These are phyloP conservation scores for Macrotus californicus DNA, from an alignment of 2,113 vertebrate genomes.

Conservation along the genomic window DNA sequence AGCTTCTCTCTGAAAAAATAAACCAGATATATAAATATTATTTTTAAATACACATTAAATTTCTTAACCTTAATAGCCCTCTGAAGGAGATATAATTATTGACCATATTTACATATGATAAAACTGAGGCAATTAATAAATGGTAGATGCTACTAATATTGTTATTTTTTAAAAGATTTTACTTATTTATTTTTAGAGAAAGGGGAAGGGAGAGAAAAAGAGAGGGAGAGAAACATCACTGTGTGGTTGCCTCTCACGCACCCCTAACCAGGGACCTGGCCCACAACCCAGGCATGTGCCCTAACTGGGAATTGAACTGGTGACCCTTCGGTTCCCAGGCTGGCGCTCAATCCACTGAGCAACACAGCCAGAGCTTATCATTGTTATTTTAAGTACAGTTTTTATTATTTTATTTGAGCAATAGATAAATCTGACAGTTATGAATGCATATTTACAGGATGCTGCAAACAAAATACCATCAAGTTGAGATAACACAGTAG, in stretches of 20 bases:
- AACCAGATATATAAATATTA: not conserved
- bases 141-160: not conserved
- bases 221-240: too few relatives aligned
- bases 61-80: not conserved
- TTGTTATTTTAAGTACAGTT: not conserved
- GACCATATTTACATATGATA: not conserved
- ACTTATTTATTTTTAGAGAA: too few relatives aligned
- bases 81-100: not conserved
- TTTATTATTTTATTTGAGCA: not conserved
- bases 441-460: not conserved
- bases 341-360: too few relatives aligned
- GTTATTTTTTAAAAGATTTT: not conserved
- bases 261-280: too few relatives aligned
- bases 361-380: not conserved
- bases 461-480: not conserved
- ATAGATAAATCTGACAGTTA: not conserved
- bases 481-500: not conserved
- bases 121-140: constrained; percentile 1
- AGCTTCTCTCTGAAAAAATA: not conserved
- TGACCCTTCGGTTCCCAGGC: too few relatives aligned
- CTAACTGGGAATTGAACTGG: too few relatives aligned
- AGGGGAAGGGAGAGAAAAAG: too few relatives aligned
- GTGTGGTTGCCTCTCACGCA: too few relatives aligned
- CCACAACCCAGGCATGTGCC: too few relatives aligned
- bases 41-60: not conserved